Evolutionary conservation across 37 sponge, comb jelly and placozoan genomes (phyloP).

Genomic region (Corticium candelabrum): DNA sequence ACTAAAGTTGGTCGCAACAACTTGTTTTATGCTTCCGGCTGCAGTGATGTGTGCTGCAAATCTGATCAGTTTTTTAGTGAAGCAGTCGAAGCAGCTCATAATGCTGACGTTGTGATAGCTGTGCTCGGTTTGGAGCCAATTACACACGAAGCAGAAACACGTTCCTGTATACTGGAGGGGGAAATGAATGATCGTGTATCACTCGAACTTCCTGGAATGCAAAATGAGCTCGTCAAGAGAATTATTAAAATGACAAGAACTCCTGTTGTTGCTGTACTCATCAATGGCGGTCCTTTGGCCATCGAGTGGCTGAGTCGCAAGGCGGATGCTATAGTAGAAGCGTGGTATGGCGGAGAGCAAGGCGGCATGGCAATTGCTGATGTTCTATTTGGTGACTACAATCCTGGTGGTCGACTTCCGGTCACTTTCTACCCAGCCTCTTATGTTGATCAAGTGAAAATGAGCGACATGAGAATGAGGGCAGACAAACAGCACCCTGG

Average conservation of each 20-base stretch:
- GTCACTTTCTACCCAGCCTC: slow-evolving; percentile 10
- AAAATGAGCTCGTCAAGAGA: slow-evolving; percentile 23
- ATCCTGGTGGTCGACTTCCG: slow-evolving; percentile 50
- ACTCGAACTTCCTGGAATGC: slow-evolving; percentile 38
- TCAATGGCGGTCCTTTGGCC: slow-evolving; percentile 59
- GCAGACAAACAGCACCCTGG: background rate
- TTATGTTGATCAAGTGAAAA: background rate
- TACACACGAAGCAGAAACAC: background rate
- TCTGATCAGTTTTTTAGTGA: background rate
- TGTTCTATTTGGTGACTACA: slow-evolving; percentile 40
- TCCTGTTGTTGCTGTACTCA: slow-evolving; percentile 31
- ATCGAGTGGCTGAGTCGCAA: slow-evolving; percentile 5
- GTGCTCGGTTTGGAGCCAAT: background rate
- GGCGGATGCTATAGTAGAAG: slow-evolving; percentile 39
- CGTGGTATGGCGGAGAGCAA: slow-evolving; percentile 55
- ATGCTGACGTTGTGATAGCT: background rate
- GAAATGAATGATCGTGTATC: background rate
- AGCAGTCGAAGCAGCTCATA: background rate
- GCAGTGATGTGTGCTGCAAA: background rate
- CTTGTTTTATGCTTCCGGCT: background rate
- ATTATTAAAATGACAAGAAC: background rate
- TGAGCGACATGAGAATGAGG: background rate
- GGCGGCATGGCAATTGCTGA: slow-evolving; percentile 53
- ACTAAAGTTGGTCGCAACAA: background rate
- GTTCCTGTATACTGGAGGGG: background rate